Base-by-base conservation (phyloP, 2,797 vertebrate species). In the Taeniopygia guttata region DNA sequence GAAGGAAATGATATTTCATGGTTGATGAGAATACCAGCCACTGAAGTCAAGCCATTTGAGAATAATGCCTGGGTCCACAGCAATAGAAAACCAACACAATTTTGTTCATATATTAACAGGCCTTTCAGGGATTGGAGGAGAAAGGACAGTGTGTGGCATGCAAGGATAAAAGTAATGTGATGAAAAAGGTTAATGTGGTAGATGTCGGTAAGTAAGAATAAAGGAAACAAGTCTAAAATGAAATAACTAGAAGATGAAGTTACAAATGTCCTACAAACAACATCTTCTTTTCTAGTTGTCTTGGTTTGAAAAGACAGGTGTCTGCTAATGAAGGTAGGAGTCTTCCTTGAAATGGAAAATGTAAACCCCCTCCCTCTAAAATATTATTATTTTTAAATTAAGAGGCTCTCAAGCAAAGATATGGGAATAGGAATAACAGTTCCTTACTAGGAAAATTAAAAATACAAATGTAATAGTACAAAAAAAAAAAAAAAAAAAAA, bases 1-100 rank as follows among this genome's bases (percentile, higher is more conserved):
- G 25, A 76, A 89, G 11, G 51, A 79, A 68, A 76, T 1, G 0
- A 13, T 51, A 10, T 23, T 62, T 59, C 0, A 0, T 42, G 45
- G 46, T 14, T 86, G 18, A 59, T 25, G 4, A 11, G 16, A 34
- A 27, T 52, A 80, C 15, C 18, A 62, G n/a, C 10, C 4, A 2
- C 9, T 16, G 27, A 30, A 75, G 13, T 14, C 4, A 43, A 60
- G 19, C 21, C 1, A 38, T 46, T 80, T 49, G 25, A 77, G 76
- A 94, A 52, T 32, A 30, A 13, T 70, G 18, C 19, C 42, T 82
- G 16, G 10, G 10, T 62, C 23, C 16, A 27, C 27, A 89, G 38
- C 11, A 13, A 29, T 5, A 30, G 19, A 62, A 84, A 79, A 29
- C 1, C 0, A 3, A n/a, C 16, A 66, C 25, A 67, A 84, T 67